A percentile compares a stretch with the other conserved stretches of the same genome.
phyloP scores from a whole-genome alignment of 2,113 vertebrate genomes.

The Larimichthys polyactis region DNA sequence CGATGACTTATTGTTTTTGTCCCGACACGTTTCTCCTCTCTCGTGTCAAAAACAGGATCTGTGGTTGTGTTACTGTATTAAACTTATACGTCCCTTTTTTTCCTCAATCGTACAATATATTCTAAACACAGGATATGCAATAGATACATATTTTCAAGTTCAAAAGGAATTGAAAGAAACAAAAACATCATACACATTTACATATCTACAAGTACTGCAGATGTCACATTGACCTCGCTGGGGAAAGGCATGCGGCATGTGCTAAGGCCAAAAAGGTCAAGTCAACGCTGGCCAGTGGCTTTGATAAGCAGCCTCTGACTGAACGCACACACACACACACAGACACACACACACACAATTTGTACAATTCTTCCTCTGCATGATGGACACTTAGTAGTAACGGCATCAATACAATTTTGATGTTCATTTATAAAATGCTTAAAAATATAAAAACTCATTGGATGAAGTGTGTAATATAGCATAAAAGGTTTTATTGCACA shows the following conservation, averaged over 20 bases:
- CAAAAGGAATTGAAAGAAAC: constrained; percentile 65
- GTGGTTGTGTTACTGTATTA: constrained; percentile 30
- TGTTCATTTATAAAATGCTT: constrained; percentile 72
- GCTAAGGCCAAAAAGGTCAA: constrained; percentile 52
- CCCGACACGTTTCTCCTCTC: not conserved
- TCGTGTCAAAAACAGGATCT: constrained; percentile 17
- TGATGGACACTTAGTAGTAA: constrained; percentile 63
- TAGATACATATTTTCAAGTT: constrained; percentile 82
- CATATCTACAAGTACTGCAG: constrained; percentile 79
- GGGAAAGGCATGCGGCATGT: constrained; percentile 56
- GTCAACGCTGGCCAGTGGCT: constrained; percentile 15
- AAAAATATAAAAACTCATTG: constrained; percentile 74
- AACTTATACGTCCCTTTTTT: constrained; percentile 74
- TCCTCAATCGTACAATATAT: constrained; percentile 66
- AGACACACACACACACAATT: not conserved
- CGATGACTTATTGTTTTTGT: not conserved
- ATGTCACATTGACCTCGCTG: constrained; percentile 73
- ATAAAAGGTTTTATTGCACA: constrained; percentile 90
- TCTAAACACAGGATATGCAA: constrained; percentile 72
- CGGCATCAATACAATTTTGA: constrained; percentile 43
- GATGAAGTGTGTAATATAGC: constrained; percentile 76
- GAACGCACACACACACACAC: constrained; percentile 13
- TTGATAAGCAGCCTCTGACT: constrained; percentile 55
- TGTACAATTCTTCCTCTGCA: constrained; percentile 32
- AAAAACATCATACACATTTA: constrained; percentile 71